Evolutionary conservation across 2,113 vertebrate genomes (phyloP), one percentile per base, ranked within the genome.

Genomic region (Sialia sialis): DNA sequence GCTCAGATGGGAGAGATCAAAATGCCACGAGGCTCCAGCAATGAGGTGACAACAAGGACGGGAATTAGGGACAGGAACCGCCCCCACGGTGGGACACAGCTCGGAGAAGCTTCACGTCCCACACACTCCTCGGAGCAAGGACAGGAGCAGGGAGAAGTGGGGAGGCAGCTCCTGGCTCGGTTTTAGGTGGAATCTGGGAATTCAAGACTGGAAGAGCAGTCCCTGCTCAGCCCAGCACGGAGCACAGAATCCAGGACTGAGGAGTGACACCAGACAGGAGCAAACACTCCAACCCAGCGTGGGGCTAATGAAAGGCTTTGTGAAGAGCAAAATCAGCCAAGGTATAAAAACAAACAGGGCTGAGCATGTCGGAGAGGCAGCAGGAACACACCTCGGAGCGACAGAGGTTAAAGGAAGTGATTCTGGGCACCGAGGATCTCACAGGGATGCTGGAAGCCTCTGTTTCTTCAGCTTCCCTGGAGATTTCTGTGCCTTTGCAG

Each of bases 261-360:
- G 46, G 3, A 39, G 80, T 2, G 67, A 54, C 67, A 23, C 58
- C 5, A 22, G 64, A 54, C 5, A 1, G 90, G 63, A 89, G 87
- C 62, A 10, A 77, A 34, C 5, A 12, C 77, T 80, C 29, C 8
- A 84, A 14, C 22, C 7, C 91, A 83, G 92, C 10, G 48, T 76
- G 94, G 43, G 72, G 67, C 44, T 93, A 73, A 90, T 83, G 72
- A 79, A 86, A 75, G 62, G 36, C 34, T 41, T 63, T 72, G 2
- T 59, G 80, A 69, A 89, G 63, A 88, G 87, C 84, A 27, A n/a
- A 80, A 86, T 52, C 74, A 68, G 67, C 6, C 11, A 16, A 83
- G 64, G 62, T n/a, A 36, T 21, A 38, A 89, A 93, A 89, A 59
- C 94, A 91, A 95, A 90, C 52, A 63, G 84, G 90, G 86, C 69